Conservation (phyloP, 92 coral and sea anemone genomes). For the Actinostola sp. region DNA sequence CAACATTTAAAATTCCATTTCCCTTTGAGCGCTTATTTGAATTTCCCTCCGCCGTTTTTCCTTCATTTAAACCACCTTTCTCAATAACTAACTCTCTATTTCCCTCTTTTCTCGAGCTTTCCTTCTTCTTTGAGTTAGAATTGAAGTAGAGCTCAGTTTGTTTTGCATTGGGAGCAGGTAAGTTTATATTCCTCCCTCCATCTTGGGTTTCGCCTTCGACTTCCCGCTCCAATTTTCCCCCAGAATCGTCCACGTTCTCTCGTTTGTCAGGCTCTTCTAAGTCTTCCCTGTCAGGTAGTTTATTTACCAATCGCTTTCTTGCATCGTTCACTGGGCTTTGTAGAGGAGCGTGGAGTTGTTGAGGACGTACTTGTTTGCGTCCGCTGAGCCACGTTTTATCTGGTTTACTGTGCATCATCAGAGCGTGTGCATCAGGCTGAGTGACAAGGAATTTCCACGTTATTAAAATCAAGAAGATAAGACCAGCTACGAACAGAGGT, state of each 20-base stretch:
- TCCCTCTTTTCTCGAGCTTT: no score
- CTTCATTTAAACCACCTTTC: not conserved
- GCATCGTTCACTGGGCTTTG: conserved; percentile 17
- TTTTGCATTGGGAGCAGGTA: not conserved
- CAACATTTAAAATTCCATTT: no score
- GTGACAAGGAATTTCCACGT: conserved; percentile 36
- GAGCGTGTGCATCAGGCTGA: conserved; percentile 39
- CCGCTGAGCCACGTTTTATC: not conserved
- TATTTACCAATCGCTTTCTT: conserved; percentile 35
- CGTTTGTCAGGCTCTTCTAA: not conserved
- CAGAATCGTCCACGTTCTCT: conserved; percentile 17
- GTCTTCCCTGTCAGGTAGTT: conserved; percentile 2
- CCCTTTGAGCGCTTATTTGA: no score
- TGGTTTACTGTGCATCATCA: conserved; percentile 22
- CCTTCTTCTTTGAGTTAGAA: no score
- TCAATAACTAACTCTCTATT: not conserved
- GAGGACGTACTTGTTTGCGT: not conserved
- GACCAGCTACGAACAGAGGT: conserved; percentile 38
- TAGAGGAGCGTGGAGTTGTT: conserved; percentile 3
- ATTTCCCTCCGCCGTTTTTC: no score
- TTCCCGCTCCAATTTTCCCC: conserved; percentile 1
- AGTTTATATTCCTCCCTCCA: not conserved
- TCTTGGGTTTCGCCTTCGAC: conserved; percentile 11
- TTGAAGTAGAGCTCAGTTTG: no score
- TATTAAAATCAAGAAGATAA: conserved; percentile 32